Conservation (phyloP, 1,140 invertebrate genomes). For the Zaprionus davidi region DNA sequence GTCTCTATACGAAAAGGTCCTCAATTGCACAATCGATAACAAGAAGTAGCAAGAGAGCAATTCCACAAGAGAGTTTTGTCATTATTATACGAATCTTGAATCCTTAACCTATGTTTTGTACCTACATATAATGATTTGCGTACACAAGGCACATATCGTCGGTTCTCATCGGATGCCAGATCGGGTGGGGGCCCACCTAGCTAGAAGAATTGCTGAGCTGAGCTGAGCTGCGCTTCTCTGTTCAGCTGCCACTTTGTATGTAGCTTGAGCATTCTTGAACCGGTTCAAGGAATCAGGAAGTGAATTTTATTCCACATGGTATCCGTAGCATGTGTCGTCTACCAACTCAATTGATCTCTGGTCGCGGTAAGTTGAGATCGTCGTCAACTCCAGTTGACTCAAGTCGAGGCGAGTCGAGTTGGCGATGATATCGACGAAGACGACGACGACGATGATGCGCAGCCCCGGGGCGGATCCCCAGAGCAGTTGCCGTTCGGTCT, state of each 20-base stretch:
- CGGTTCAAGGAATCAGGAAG: constrained; percentile 74
- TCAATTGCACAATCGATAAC: too few species aligned
- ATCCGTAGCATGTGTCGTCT: constrained; percentile 71
- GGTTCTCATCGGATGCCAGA: neutral
- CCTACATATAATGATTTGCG: neutral
- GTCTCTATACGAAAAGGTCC: neutral
- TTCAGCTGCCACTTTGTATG: constrained; percentile 55
- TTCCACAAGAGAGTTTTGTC: neutral
- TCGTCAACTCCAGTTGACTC: constrained; percentile 36
- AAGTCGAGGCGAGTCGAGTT: neutral
- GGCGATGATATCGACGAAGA: constrained; percentile 19
- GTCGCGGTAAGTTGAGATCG: constrained; percentile 32
- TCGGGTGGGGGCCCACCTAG: constrained; percentile 6
- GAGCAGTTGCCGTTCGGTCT: constrained; percentile 33
- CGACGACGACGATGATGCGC: constrained; percentile 17
- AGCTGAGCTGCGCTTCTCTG: neutral
- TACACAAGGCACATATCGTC: neutral
- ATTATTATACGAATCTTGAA: neutral
- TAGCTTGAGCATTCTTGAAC: constrained; percentile 36
- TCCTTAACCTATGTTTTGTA: neutral
- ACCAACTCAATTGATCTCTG: constrained; percentile 21
- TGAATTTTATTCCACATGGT: constrained; percentile 65
- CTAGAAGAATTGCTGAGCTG: neutral
- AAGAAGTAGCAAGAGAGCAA: neutral
- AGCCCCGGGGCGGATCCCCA: constrained; percentile 38